These are phyloP conservation scores for Sarcophilus harrisii DNA, from an alignment of 2,797 vertebrate genomes.

Conservation along the genomic window DNA sequence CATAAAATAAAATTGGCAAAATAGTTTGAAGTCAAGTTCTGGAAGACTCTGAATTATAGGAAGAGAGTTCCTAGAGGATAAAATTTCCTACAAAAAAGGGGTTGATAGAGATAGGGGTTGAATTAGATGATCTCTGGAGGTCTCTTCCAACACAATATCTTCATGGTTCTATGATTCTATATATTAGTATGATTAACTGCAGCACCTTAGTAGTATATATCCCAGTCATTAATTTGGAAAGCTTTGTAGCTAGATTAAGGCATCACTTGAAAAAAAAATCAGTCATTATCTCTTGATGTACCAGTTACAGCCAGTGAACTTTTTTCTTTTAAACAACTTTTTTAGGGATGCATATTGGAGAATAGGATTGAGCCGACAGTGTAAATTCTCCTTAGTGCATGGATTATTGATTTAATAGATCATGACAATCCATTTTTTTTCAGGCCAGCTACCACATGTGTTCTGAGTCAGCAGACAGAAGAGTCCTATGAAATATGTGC, in stretches of 20 bases:
- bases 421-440: conserved; percentile 72
- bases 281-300: conserved; percentile 65
- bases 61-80: not conserved
- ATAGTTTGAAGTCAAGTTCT: not conserved
- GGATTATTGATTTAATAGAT: conserved; percentile 82
- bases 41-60: not conserved
- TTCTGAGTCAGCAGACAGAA: conserved; percentile 68
- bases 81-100: not conserved
- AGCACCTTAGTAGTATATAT: conserved; percentile 64
- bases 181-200: conserved; percentile 65
- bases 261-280: conserved; percentile 35
- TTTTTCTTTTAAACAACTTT: conserved; percentile 29
- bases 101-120: conserved; percentile 9
- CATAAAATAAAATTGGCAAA: not conserved
- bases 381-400: conserved; percentile 75
- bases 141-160: conserved; percentile 55
- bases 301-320: conserved; percentile 57
- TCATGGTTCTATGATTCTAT: conserved; percentile 50
- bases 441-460: conserved; percentile 71
- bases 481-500: conserved; percentile 69
- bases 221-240: conserved; percentile 27
- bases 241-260: conserved; percentile 1
- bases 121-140: conserved; percentile 52
- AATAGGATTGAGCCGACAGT: conserved; percentile 66
- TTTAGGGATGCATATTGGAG: conserved; percentile 64